phyloP scores from a whole-genome alignment of 2,797 vertebrate species.

The Podargus strigoides region DNA sequence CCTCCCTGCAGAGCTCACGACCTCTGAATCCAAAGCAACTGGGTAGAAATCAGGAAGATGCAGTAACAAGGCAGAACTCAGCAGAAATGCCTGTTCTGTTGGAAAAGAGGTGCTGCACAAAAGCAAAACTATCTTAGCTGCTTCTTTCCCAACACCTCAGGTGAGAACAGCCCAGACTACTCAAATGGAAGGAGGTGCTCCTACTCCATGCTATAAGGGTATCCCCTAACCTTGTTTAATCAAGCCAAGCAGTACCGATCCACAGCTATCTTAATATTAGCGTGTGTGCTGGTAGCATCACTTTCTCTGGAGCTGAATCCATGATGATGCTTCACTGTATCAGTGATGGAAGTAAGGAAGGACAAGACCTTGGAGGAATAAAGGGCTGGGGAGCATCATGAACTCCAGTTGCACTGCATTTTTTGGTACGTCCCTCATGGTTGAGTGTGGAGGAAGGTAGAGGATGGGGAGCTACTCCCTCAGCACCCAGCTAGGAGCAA shows the following conservation, averaged over 20 bases:
- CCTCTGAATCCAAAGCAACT: neutral
- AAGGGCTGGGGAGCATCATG: neutral
- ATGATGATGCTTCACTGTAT: neutral
- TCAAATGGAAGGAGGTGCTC: neutral
- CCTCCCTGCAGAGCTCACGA: neutral
- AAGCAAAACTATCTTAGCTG: neutral
- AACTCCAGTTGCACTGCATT: neutral
- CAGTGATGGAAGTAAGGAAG: neutral
- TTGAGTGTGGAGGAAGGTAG: neutral
- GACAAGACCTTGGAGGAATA: neutral
- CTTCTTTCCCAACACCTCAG: neutral
- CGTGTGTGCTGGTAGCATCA: neutral
- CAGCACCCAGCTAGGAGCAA: neutral
- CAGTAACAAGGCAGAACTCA: fast-evolving
- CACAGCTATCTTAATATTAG: neutral
- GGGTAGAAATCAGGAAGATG: neutral
- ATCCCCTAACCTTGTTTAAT: neutral
- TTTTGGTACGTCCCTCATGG: neutral
- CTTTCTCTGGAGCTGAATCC: neutral
- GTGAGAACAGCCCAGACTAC: neutral
- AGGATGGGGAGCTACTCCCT: neutral
- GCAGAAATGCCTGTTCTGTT: neutral
- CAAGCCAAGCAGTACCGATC: neutral
- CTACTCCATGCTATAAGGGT: neutral
- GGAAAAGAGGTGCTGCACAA: neutral